Base-by-base conservation (phyloP, 1,140 invertebrate species). In the Macrotrachela quadricornifera region DNA sequence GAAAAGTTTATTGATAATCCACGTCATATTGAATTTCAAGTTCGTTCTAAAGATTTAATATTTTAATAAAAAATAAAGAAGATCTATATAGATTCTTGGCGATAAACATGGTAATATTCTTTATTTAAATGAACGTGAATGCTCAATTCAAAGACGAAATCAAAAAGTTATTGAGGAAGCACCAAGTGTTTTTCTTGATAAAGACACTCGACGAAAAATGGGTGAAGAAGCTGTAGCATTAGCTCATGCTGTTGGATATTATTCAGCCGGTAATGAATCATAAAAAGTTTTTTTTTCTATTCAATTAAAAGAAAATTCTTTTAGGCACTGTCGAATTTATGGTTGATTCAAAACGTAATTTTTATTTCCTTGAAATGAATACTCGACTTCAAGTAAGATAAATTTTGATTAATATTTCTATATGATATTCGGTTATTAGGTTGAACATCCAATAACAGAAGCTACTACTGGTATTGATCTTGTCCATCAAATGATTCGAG, bases 21-120 rank as follows among this genome's bases (percentile, higher is more conserved):
- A 15, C 60, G 80, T 49, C 80, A 82, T 64, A 80, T 81, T 60
- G 80, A 82, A 72, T 76, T 82, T 51, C 80, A 82, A n/a, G 30
- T 16, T 30, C 6, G 14, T 13, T 45, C 13, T 53, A 14, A 8
- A 10, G 18, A 54, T n/a, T 12, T 14, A 6, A 47, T 2, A 2
- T 8, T 4, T 4, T 30, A 4, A 8, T 30, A 4, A 8, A 30
- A 8, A 14, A 54, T 18, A 44, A 57, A 43, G n/a, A 8, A 30
- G 2, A 4, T 30, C 3, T 4, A 30, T 30, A 8, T 54, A 73
- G 71, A 68, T 95, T 37, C 81, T 96, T 61, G 88, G 83, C 46
- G 91, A 96, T 65, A 80, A 80, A 64, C 77, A 91, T 64, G 87
- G 86, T 6, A 90, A 95, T 72, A 81, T 77, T 16, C 78, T 97